phyloP scores from a whole-genome alignment of 1,140 invertebrate genomes.

The Spodoptera litura region DNA sequence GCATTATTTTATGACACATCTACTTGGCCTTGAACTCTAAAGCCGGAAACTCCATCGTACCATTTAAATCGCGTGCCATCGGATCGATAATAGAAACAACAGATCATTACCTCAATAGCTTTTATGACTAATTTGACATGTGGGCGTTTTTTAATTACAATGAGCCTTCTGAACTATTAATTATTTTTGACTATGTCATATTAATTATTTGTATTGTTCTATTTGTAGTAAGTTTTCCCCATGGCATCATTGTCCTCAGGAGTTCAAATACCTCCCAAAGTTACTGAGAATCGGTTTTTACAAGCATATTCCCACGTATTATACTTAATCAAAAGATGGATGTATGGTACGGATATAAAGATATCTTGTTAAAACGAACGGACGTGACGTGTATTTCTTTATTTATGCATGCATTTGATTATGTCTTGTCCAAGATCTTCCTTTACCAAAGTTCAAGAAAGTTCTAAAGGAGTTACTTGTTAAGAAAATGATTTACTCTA shows the following conservation, averaged over 20 bases:
- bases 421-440: too few species aligned
- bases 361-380: neutral
- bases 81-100: slow-evolving; percentile 15
- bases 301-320: neutral
- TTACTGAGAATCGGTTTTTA: neutral
- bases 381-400: neutral
- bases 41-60: neutral
- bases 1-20: too few species aligned
- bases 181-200: neutral
- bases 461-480: too few species aligned
- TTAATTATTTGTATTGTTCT: neutral
- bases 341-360: too few species aligned
- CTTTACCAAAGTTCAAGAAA: too few species aligned
- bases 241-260: neutral
- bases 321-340: too few species aligned
- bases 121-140: slow-evolving; percentile 24
- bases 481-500: too few species aligned
- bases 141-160: slow-evolving; percentile 25
- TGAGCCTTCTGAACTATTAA: slow-evolving; percentile 7
- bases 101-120: slow-evolving; percentile 12
- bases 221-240: neutral
- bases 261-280: slow-evolving; percentile 22
- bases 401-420: too few species aligned
- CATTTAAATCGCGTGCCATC: slow-evolving; percentile 30
- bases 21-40: neutral